phyloP scores from a whole-genome alignment of 1,140 invertebrate genomes.

The Pentalonia nigronervosa region DNA sequence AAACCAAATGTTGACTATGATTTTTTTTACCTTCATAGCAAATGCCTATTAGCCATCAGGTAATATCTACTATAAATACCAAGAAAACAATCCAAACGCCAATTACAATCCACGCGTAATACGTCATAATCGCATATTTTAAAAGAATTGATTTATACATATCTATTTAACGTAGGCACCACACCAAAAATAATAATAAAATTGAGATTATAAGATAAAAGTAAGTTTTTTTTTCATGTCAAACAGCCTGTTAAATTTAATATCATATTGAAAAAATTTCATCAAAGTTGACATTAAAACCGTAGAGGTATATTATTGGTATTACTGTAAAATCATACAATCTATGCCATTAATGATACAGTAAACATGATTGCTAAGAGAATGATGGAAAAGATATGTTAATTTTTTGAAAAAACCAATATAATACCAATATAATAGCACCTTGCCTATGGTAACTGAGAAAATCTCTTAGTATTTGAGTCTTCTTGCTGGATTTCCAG shows the following conservation, averaged over 20 bases:
- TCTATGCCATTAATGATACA: too few relatives aligned
- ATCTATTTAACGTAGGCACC: neutral
- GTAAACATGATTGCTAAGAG: too few relatives aligned
- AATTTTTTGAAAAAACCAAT: too few relatives aligned
- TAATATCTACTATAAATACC: neutral
- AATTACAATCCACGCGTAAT: neutral
- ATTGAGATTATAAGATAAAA: neutral
- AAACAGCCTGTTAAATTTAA: neutral
- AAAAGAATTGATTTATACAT: neutral
- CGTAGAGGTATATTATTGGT: neutral
- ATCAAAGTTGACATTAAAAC: neutral
- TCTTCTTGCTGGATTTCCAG: neutral
- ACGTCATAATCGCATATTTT: neutral
- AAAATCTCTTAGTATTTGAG: neutral
- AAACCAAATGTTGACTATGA: neutral
- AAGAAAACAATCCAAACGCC: too few relatives aligned
- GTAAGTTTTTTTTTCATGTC: neutral
- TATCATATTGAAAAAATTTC: neutral
- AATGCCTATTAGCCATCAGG: neutral
- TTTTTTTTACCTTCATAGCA: neutral
- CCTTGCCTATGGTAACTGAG: neutral
- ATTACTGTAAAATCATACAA: too few relatives aligned
- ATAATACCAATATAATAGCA: too few relatives aligned
- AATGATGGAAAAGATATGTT: too few relatives aligned
- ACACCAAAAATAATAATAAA: neutral